Conservation (phyloP, 2,113 vertebrate species). For the Halcyon senegalensis region DNA sequence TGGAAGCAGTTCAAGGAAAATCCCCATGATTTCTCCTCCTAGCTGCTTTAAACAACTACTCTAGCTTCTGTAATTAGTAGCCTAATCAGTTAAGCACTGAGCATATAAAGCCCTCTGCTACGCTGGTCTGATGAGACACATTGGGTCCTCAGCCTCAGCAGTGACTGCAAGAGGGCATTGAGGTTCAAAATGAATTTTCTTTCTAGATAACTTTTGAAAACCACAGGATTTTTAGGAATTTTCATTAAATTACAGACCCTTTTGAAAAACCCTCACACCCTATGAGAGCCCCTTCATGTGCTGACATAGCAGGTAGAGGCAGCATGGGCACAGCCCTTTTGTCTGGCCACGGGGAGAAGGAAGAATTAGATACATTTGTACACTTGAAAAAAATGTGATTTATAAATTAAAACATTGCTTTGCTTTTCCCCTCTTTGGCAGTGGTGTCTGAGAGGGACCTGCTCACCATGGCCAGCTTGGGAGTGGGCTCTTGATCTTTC, state of each 20-base stretch:
- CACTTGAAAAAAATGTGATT: not conserved
- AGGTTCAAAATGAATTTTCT: not conserved
- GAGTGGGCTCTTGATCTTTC: not conserved
- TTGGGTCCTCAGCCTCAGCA: not conserved
- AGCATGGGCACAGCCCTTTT: not conserved
- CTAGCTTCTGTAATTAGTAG: not conserved
- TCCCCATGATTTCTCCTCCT: not conserved
- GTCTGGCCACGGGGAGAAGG: not conserved
- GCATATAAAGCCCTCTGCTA: not conserved
- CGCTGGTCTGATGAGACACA: not conserved
- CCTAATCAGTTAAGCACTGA: not conserved
- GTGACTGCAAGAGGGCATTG: not conserved
- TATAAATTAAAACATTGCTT: not conserved
- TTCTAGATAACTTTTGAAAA: not conserved
- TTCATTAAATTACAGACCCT: not conserved
- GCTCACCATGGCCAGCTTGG: not conserved
- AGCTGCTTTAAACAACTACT: not conserved
- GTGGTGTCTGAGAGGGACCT: not conserved
- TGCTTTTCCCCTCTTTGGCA: not conserved
- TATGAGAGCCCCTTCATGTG: not conserved
- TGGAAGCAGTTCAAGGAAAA: not conserved
- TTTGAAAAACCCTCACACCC: not conserved
- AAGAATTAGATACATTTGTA: not conserved
- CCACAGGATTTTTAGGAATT: not conserved
- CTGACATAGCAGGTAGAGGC: not conserved